Base-by-base conservation (phyloP, 2,113 vertebrate genomes). In the Strix uralensis region DNA sequence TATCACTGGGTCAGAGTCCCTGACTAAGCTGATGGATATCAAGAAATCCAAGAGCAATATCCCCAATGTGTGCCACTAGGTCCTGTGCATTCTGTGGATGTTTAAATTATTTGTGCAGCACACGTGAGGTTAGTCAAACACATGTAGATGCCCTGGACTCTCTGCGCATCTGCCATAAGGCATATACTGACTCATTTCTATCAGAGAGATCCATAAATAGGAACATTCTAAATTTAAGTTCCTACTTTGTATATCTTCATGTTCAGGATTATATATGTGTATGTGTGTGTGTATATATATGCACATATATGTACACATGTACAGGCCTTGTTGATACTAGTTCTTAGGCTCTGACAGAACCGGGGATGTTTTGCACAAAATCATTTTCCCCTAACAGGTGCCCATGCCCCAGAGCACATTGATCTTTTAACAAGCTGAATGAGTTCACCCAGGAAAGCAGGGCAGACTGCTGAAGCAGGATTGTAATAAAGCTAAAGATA, bases 211-310 rank as follows among this genome's bases (percentile, higher is more conserved):
- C 15, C 59, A 44, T 44, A 62, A 82, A 54, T 6, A 78, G 13
- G 29, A 27, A 38, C 4, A 3, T n/a, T 12, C 22, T 38, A 22
- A 15, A 21, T 83, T 38, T 61, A 70, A 42, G 2, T 49, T 74
- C 47, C 63, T 77, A 34, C 40, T 66, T 62, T 23, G 2, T 21
- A 0, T 21, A 62, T 27, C 13, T 61, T 65, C 22, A 30, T 2
- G 0, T 81, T 86, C 46, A 49, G 17, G 23, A 61, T 63, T 55
- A 16, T 8, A 7, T 17, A 3, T 9, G 4, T 34, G 15, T 36
- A 4, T 27, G 14, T 32, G 13, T 34, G 4, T 11, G 3, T 10
- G 19, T 4, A 18, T 20, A 7, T 23, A 5, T 20, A 10, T 11
- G 14, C 4, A 5, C 8, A 32, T 46, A 44, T 5, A 8, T 12